Conservation (phyloP, 2,888 invertebrate species). For the Philonicus albiceps region DNA sequence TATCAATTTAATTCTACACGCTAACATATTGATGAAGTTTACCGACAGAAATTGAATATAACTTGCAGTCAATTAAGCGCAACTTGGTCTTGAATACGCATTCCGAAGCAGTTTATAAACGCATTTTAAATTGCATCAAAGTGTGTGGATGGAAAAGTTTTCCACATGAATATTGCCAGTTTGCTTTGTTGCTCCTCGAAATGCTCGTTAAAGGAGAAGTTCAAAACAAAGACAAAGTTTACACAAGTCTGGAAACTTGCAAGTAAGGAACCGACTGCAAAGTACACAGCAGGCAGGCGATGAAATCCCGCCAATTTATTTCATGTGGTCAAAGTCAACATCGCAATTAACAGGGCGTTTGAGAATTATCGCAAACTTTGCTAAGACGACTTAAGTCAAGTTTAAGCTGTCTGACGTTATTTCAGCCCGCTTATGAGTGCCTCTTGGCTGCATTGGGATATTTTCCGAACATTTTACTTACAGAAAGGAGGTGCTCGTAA, state of each 20-base stretch:
- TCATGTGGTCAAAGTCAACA: slow-evolving; percentile 15
- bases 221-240: neutral
- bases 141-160: neutral
- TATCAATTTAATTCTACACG: neutral
- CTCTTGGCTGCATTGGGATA: neutral
- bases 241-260: neutral
- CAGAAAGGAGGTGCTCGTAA: neutral
- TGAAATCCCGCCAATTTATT: slow-evolving; percentile 12
- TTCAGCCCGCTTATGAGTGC: neutral
- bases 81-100: neutral
- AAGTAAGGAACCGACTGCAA: neutral
- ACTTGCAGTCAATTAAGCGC: neutral
- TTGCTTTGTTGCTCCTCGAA: neutral
- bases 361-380: neutral
- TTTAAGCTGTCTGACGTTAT: neutral
- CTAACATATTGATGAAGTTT: neutral
- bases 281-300: neutral
- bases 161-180: neutral
- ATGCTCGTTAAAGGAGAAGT: neutral
- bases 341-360: slow-evolving; percentile 1
- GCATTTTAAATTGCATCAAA: neutral
- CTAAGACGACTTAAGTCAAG: neutral
- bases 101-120: neutral
- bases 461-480: neutral
- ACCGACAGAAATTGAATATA: neutral